phyloP scores from a whole-genome alignment of 2,888 invertebrate genomes.

The Calameuta idolon region DNA sequence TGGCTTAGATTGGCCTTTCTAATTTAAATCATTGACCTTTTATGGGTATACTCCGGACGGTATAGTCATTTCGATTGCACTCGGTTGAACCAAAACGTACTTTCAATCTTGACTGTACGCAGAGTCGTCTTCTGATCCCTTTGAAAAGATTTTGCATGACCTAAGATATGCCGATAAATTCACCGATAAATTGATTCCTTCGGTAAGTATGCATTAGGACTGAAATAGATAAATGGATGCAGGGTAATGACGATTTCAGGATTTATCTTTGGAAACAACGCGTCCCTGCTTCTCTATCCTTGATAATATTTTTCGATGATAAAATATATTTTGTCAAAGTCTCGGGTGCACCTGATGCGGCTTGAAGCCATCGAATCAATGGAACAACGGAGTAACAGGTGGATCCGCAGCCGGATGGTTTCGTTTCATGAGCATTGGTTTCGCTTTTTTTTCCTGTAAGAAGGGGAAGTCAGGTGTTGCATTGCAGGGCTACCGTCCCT shows the following conservation, averaged over 20 bases:
- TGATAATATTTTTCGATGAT: background rate
- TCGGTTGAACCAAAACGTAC: background rate
- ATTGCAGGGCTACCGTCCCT: background rate
- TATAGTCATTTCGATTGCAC: background rate
- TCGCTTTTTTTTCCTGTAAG: constrained; percentile 2
- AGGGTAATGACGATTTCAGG: background rate
- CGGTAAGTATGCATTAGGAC: background rate
- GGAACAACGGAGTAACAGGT: constrained; percentile 6
- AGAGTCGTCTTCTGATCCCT: no score
- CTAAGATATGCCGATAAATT: background rate
- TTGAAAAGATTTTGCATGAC: background rate
- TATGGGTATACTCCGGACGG: background rate
- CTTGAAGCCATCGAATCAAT: background rate
- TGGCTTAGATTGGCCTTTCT: constrained; percentile 1
- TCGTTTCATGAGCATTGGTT: constrained; percentile 3
- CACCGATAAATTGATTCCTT: background rate
- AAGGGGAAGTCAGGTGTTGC: background rate
- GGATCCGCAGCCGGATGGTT: background rate
- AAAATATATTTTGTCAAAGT: background rate
- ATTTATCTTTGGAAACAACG: background rate
- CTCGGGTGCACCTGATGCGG: background rate
- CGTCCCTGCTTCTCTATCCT: background rate
- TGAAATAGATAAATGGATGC: background rate
- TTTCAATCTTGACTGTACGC: background rate
- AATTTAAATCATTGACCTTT: background rate